Evolutionary conservation across 1,140 invertebrate genomes (phyloP), one percentile per base, ranked within the genome.

Genomic region (Papilio xuthus): DNA sequence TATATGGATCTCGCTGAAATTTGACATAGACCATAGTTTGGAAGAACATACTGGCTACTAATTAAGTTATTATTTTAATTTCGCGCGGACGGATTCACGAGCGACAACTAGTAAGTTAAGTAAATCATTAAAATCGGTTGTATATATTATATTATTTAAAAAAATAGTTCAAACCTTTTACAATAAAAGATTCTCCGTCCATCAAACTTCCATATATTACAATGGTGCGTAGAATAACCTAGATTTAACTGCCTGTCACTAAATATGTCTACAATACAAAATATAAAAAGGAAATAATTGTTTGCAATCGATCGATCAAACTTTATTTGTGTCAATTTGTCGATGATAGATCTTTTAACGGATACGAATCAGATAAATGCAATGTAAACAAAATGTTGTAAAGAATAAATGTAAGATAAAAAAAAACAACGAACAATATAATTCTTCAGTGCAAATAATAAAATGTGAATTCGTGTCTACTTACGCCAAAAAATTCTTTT

Each of bases 341-440:
- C 42, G 20, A 73, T 73, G 71, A 73, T 73, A 41, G 32, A 71
- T 71, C 69, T 41, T 70, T 71, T 71, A 42, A 42, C 32, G 18
- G 37, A 42, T 42, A 41, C 26, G 12, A 67, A 67, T 28, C 12
- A 56, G n/a, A n/a, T 56, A 20, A 32, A 67, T 67, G 12, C 56
- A 60, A 13, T 13, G 23, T 20, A 60, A 67, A 13, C 13, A 26
- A 63, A 60, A 26, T 1, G 6, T 28, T 10, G 18, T 18, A 50
- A 18, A 50, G 47, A 50, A 2, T 50, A 50, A 50, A 50, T 50
- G 13, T 50, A 13, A 50, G 47, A 6, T 37, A 50, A 18, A 18
- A 2, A 50, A 18, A 50, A 50, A 13, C 8, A 47, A 47, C 44
- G 47, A 18, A 50, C 47, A n/a, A 50, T 50, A 50, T n/a, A 15